Conservation (phyloP, 2,888 invertebrate species). For the Nemotelus pantherinus region DNA sequence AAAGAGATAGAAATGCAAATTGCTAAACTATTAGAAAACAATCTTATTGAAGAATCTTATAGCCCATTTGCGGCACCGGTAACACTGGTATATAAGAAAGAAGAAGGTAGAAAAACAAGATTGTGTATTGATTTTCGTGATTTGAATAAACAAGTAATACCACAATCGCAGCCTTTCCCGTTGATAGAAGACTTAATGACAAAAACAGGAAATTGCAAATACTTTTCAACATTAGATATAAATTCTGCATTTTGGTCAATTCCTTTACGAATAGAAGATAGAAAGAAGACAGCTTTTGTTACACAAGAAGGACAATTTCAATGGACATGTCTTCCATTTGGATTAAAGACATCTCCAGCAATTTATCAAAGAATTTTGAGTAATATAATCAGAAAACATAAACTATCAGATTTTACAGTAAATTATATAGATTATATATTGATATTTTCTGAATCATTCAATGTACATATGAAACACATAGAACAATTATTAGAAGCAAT, state of each 20-base stretch:
- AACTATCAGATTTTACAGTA: too few species aligned
- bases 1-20: too few species aligned
- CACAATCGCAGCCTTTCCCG: conserved; percentile 52
- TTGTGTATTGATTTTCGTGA: conserved; percentile 51
- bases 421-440: too few species aligned
- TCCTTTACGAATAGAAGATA: conserved; percentile 50
- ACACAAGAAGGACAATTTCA: conserved; percentile 53
- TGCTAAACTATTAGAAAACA: too few species aligned
- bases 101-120: conserved; percentile 51
- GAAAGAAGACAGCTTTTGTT: conserved; percentile 51
- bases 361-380: conserved; percentile 52
- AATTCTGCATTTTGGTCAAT: conserved; percentile 52
- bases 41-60: too few species aligned
- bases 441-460: too few species aligned
- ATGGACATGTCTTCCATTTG: conserved; percentile 52
- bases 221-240: conserved; percentile 48
- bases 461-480: too few species aligned
- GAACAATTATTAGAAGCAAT: too few species aligned
- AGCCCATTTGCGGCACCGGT: conserved; percentile 48
- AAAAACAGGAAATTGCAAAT: conserved; percentile 42
- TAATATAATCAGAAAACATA: conserved; percentile 51
- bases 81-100: conserved; percentile 52
- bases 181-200: conserved; percentile 47
- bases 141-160: conserved; percentile 50
- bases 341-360: conserved; percentile 50